Conservation (phyloP, 2,888 invertebrate species). For the Adelognathus sp. region DNA sequence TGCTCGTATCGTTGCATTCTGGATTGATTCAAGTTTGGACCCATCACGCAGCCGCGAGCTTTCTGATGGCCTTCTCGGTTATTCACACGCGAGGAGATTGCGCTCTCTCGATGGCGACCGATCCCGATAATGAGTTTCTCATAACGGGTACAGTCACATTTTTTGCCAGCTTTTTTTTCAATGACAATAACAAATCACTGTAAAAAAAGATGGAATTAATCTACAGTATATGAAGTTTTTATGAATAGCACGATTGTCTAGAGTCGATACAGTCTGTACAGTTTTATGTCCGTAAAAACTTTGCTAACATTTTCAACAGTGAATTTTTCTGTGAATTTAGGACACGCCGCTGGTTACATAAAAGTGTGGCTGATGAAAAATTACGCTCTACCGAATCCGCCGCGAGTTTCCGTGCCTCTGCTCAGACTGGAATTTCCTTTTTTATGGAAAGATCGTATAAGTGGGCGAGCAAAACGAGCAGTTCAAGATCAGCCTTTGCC, state of each 20-base stretch:
- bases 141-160: constrained; percentile 84
- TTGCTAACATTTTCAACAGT: constrained; percentile 2
- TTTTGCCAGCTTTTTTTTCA: not conserved
- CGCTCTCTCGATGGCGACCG: constrained; percentile 87
- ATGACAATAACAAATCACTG: too few species aligned
- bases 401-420: constrained; percentile 84
- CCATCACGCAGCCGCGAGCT: constrained; percentile 89
- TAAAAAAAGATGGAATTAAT: too few species aligned
- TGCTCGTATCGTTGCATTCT: constrained; percentile 88
- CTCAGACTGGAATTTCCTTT: constrained; percentile 88
- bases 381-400: constrained; percentile 82
- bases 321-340: constrained; percentile 67
- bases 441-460: constrained; percentile 86
- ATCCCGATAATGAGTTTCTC: constrained; percentile 87
- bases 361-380: constrained; percentile 90
- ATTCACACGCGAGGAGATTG: constrained; percentile 87
- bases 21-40: constrained; percentile 92
- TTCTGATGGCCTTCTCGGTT: constrained; percentile 87
- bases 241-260: too few species aligned
- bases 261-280: too few species aligned
- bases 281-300: not conserved
- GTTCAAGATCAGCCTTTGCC: constrained; percentile 85
- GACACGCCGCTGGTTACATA: constrained; percentile 87
- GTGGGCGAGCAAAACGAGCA: constrained; percentile 87
- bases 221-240: too few species aligned